Evolutionary conservation across 92 coral and sea anemone genomes (phyloP).

Genomic region (Heliopora coerulea): DNA sequence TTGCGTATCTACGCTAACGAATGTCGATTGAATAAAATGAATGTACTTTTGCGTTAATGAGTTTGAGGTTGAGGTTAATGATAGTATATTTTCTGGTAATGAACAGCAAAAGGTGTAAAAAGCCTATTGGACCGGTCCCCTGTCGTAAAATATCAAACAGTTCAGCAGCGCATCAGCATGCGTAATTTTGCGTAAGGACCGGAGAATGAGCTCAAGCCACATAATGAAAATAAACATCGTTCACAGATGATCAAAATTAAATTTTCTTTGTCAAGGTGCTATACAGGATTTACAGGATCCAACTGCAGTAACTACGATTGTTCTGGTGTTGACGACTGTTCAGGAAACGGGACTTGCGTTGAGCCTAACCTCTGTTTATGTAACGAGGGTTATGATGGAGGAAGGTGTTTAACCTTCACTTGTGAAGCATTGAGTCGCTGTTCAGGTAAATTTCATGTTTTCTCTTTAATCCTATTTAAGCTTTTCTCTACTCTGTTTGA

Average conservation of each 20-base stretch:
- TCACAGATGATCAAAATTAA: neutral
- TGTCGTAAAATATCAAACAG: too few species aligned
- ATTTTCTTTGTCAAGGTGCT: conserved; percentile 48
- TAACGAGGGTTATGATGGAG: conserved; percentile 58
- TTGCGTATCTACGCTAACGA: too few species aligned
- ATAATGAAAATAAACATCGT: neutral
- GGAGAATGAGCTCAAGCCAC: too few species aligned
- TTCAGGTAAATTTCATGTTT: conserved; percentile 49
- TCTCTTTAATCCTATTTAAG: neutral
- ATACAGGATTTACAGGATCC: conserved; percentile 53
- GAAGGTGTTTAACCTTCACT: conserved; percentile 58
- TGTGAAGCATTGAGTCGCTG: conserved; percentile 64
- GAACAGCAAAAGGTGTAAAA: too few species aligned
- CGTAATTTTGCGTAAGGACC: too few species aligned
- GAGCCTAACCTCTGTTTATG: conserved; percentile 68
- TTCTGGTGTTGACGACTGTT: conserved; percentile 54
- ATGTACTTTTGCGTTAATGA: too few species aligned
- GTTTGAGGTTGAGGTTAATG: too few species aligned
- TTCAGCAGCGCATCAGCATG: too few species aligned
- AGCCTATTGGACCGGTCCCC: too few species aligned
- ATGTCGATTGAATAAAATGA: too few species aligned
- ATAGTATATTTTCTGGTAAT: too few species aligned
- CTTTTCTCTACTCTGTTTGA: too few species aligned
- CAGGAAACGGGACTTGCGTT: conserved; percentile 52
- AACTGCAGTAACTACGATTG: conserved; percentile 58